Evolutionary conservation across 64 coral and sea anemone species (phyloP), one percentile per base, ranked within the genome.

Genomic region (Montipora foliosa): DNA sequence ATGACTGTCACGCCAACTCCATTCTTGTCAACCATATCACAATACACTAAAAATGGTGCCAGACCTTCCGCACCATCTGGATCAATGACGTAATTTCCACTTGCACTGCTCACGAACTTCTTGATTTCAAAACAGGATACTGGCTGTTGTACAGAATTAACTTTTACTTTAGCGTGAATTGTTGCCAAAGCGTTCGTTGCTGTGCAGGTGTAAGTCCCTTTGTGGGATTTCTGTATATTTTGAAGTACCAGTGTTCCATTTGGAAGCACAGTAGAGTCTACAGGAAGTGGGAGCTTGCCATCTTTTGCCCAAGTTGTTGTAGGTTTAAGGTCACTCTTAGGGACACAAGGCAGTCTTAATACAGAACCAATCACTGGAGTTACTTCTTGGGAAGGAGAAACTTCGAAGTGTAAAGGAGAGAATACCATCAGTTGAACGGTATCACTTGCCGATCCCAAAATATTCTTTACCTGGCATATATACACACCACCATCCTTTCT

Each of bases 1-100:
- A 82, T 19, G 17, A 91, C 44, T 24, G 89, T 82, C 77, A 91
- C 79, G 61, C 89, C 78, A 69, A 91, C 67, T 45, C 77, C 89
- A 71, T 58, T 82, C 6, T 72, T 91, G 89, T 67, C 44, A 74
- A 55, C 73, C 78, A 91, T 91, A 76, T 91, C 78, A 6, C 89
- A 91, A 22, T 82, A 91, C 52, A 74, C 89, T 0, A 17, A 50
- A 10, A 91, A 72, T 14, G 89, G 77, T 66, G 76, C 77, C 49
- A 50, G 75, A 4, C 76, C 89, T 82, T 47, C 78, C 4, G 11
- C 15, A 1, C 89, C 61, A 79, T 91, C 89, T 49, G 89, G 89
- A 49, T 91, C 89, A 44, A 91, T 82, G 14, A 10, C 21, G 8
- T 91, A 91, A 24, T 79, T 82, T 57, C 89, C 89, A 9, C 75